Evolutionary conservation across 2,888 invertebrate genomes (phyloP), one percentile per base, ranked within the genome.

Genomic region (Melinaea menophilus): DNA sequence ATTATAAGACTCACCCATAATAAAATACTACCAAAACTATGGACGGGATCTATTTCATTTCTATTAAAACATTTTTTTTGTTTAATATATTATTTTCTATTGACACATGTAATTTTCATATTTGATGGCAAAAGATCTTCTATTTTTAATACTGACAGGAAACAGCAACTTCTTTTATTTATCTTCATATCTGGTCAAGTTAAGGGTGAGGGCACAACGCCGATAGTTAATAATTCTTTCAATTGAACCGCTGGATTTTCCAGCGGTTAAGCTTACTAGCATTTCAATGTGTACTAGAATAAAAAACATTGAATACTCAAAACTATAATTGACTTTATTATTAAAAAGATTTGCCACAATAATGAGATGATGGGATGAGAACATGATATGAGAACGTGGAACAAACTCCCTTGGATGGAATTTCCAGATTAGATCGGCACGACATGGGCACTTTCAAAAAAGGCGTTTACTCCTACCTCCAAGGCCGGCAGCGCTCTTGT

Each of bases 61-160:
- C 66, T 64, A 62, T 60, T 58, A 58, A 59, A 58, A 59, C 51
- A 51, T 61, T 72, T 70, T 66, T 62, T 72, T 68, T 71, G 70
- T 75, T 69, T 73, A 75, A 70, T 75, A 77, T 73, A 73, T 68
- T 68, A 69, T 74, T 78, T 75, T 65, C 65, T 65, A 67, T 64
- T 76, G 75, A 73, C 75, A 79, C 76, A 68, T 66, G 69, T 72
- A 79, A 78, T 84, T 84, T 77, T 76, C 79, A 80, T 80, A 72
- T 78, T 77, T 73, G 73, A 71, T 70, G 69, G 66, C 63, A 56
- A 13, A 47, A 78, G 80, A 81, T 81, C 78, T 87, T 88, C 86
- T 84, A 78, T 84, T 86, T 88, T 86, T 77, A 82, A 84, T 76
- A 76, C 69, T 86, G 85, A 84, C 85, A 69, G 48, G n/a, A 7